A percentile compares a stretch with the other conserved stretches of the same genome.
Evolutionary conservation across 2,797 vertebrate species (phyloP).

Genomic region (Leucoraja ocellata): DNA sequence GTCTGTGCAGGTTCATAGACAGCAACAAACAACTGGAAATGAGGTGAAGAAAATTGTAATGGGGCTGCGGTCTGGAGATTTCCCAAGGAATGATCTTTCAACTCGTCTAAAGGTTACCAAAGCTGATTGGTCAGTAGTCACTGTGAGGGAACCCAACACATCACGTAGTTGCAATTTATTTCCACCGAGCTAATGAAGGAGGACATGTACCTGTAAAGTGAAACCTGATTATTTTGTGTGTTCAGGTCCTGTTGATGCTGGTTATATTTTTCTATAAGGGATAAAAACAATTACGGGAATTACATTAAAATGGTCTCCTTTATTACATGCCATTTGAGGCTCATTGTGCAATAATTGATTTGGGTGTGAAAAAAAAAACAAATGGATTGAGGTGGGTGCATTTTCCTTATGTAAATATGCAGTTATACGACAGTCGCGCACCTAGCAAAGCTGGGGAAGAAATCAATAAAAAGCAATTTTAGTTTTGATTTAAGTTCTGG

Average conservation of each 20-base stretch:
- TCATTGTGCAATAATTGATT: slow-evolving; percentile 89
- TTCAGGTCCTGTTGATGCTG: slow-evolving; percentile 59
- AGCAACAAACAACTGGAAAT: slow-evolving; percentile 50
- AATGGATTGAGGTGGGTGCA: slow-evolving; percentile 62
- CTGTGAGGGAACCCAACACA: slow-evolving; percentile 43
- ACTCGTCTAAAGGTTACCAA: slow-evolving; percentile 31
- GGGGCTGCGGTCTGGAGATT: slow-evolving; percentile 45
- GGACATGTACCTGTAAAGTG: slow-evolving; percentile 21
- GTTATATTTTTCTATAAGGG: slow-evolving; percentile 78
- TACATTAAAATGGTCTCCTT: slow-evolving; percentile 64
- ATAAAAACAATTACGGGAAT: slow-evolving; percentile 48
- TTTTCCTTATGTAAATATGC: slow-evolving; percentile 45
- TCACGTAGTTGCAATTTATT: slow-evolving; percentile 44
- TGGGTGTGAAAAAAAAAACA: slow-evolving; percentile 64
- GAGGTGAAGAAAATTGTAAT: slow-evolving; percentile 50
- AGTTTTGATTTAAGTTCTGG: slow-evolving; percentile 62
- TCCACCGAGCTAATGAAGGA: slow-evolving; percentile 23
- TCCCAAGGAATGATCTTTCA: slow-evolving; percentile 49
- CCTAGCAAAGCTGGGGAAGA: slow-evolving; percentile 57
- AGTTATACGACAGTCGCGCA: slow-evolving; percentile 54
- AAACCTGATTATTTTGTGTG: slow-evolving; percentile 65
- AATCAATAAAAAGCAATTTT: slow-evolving; percentile 57
- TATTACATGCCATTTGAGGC: slow-evolving; percentile 73
- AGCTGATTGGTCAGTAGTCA: slow-evolving; percentile 5
- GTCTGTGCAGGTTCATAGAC: slow-evolving; percentile 78